Evolutionary conservation across 2,113 vertebrate species (phyloP).

Genomic region (Phocoena sinus): DNA sequence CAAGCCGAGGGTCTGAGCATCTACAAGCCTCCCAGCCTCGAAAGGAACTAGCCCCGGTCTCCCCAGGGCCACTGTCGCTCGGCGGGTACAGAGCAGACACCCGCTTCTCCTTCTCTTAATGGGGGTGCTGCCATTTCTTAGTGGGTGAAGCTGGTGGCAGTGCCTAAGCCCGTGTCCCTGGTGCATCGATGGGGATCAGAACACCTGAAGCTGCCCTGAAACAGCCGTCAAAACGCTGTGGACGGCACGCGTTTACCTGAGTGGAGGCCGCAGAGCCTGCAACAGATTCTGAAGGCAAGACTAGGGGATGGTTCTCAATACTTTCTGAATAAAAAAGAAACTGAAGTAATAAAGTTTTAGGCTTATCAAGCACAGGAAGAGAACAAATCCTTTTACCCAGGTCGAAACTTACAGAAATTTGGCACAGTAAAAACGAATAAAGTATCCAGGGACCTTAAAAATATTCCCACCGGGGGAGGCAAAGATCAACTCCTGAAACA

Average conservation of each 20-base stretch:
- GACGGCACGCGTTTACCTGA: fast-evolving
- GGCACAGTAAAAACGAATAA: neutral
- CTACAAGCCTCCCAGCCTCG: neutral
- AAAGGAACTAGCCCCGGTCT: fast-evolving
- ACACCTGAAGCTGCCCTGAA: neutral
- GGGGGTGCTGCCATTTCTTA: neutral
- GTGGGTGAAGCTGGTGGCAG: neutral
- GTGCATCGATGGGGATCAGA: neutral
- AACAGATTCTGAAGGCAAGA: neutral
- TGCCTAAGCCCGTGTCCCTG: fast-evolving
- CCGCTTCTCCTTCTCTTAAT: neutral
- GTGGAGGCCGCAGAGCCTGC: neutral
- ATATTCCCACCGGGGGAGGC: neutral
- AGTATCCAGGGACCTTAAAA: neutral
- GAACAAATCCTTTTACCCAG: neutral
- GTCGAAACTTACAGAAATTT: neutral
- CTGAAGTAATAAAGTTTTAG: neutral
- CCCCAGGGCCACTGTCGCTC: fast-evolving
- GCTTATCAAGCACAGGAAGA: neutral
- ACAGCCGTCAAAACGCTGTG: fast-evolving
- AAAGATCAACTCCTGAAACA: neutral
- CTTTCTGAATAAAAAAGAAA: neutral
- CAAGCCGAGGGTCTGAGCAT: fast-evolving
- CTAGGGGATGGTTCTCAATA: neutral
- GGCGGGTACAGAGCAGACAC: fast-evolving